Conservation (phyloP, 2,888 invertebrate species). For the Papilio elwesi region DNA sequence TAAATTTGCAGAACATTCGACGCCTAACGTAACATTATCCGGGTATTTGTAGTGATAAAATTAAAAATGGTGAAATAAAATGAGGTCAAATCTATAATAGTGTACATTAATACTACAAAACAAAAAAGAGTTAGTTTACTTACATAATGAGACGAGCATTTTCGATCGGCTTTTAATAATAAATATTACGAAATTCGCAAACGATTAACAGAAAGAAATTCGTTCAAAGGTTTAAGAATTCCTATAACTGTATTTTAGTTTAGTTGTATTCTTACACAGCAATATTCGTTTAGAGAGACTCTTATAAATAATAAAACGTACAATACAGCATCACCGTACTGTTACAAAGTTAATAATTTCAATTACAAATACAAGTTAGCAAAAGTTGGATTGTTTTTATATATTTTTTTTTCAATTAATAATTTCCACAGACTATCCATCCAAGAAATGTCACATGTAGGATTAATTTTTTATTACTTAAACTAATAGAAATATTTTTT, state of each 20-base stretch:
- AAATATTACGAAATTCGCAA: conserved; percentile 1
- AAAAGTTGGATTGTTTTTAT: conserved; percentile 3
- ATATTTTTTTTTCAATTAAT: background rate
- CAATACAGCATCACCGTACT: background rate
- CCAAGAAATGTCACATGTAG: background rate
- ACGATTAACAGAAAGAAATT: conserved; percentile 5
- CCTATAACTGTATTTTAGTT: background rate
- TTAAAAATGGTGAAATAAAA: background rate
- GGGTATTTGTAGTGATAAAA: background rate
- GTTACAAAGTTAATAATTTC: background rate
- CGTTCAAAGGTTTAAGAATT: background rate
- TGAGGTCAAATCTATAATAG: background rate
- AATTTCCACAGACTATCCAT: background rate
- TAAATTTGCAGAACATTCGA: too few relatives aligned
- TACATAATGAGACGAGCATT: conserved; percentile 54
- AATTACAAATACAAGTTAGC: background rate
- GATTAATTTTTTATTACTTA: background rate
- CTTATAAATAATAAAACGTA: background rate
- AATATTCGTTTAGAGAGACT: background rate
- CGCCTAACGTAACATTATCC: too few relatives aligned
- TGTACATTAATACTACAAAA: background rate
- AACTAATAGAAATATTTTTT: background rate
- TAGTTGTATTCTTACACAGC: background rate
- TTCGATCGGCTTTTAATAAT: conserved; percentile 13
- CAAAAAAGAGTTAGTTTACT: conserved; percentile 41